A percentile compares a stretch with the other conserved stretches of the same genome.
These are phyloP conservation scores for Ophion ventricosus DNA, from an alignment of 2,888 invertebrate genomes.

Conservation along the genomic window DNA sequence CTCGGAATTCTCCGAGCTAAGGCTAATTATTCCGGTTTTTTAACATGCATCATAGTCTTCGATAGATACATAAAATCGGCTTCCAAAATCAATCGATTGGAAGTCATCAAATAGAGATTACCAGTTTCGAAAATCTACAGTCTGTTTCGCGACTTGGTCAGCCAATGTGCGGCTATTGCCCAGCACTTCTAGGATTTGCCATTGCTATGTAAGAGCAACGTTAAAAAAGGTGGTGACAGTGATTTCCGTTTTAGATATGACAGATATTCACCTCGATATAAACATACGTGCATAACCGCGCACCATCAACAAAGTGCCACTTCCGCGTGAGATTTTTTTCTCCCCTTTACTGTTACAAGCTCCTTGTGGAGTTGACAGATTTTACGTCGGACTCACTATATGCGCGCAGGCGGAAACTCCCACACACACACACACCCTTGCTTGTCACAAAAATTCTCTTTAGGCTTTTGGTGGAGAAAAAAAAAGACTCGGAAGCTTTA, in stretches of 20 bases:
- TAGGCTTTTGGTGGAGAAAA: constrained; percentile 29
- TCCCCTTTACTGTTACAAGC: constrained; percentile 11
- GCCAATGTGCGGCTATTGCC: too few relatives aligned
- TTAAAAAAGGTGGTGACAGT: background rate
- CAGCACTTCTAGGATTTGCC: background rate
- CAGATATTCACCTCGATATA: background rate
- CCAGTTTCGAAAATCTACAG: too few relatives aligned
- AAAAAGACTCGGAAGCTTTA: constrained; percentile 20
- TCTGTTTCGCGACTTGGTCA: too few relatives aligned
- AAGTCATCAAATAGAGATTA: too few relatives aligned
- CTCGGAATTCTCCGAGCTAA: too few relatives aligned
- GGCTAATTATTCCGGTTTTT: too few relatives aligned
- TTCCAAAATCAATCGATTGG: too few relatives aligned
- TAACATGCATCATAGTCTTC: too few relatives aligned
- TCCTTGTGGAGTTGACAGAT: constrained; percentile 22
- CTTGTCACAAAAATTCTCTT: constrained; percentile 18
- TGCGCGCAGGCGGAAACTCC: background rate
- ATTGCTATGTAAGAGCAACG: background rate
- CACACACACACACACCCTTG: background rate
- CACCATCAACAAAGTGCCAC: background rate
- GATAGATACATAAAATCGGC: too few relatives aligned
- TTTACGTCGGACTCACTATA: background rate
- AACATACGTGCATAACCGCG: background rate
- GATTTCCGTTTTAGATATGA: background rate
- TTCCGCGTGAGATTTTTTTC: background rate